Conservation (phyloP, 2,888 invertebrate species). For the Pristionchus mayeri region DNA sequence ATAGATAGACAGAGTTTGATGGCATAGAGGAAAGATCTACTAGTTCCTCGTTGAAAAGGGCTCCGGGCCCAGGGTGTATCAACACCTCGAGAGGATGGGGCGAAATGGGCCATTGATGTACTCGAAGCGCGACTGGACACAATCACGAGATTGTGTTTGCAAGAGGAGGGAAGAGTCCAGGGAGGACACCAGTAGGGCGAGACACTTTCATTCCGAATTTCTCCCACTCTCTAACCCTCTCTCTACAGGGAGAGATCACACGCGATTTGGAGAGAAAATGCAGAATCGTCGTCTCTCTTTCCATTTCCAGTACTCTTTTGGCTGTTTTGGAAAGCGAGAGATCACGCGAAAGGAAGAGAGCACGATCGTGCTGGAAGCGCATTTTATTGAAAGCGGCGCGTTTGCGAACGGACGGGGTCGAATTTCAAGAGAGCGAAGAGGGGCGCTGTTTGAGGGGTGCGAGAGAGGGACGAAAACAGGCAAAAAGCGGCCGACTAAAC, state of each 20-base stretch:
- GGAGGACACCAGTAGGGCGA: not conserved
- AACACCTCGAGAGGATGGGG: not conserved
- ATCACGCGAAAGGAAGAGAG: not conserved
- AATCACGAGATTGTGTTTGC: not conserved
- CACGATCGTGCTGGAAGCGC: not conserved
- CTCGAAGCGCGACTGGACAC: not conserved
- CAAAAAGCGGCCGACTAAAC: slow-evolving; percentile 2
- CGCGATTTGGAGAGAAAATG: no score
- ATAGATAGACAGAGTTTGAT: no score
- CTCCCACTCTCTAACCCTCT: not conserved
- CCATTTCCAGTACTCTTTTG: no score
- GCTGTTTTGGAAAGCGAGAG: no score
- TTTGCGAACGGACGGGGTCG: slow-evolving; percentile 9
- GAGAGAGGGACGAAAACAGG: slow-evolving; percentile 1
- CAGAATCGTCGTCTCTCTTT: no score
- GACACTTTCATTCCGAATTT: no score
- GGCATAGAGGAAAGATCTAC: no score
- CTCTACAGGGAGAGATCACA: no score
- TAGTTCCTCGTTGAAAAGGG: no score
- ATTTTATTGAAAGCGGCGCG: not conserved
- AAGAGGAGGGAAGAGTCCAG: no score
- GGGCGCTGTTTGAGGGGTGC: not conserved
- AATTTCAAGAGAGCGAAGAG: slow-evolving; percentile 13
- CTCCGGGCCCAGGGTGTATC: no score
- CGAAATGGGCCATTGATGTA: not conserved